Conservation (phyloP, 2,888 invertebrate genomes). For the Sarcophaga subvicina region DNA sequence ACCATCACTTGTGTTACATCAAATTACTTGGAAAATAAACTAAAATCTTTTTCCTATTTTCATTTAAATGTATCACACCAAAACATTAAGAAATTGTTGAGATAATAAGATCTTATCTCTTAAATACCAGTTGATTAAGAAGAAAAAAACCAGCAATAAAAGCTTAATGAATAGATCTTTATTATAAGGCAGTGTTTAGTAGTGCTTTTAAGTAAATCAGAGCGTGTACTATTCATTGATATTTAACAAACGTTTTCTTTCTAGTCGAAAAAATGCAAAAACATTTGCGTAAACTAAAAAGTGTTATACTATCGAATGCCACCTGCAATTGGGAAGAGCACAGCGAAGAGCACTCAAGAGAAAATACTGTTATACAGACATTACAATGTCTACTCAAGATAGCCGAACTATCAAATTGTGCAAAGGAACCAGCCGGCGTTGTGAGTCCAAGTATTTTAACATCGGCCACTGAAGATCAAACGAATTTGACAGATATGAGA, state of each 20-base stretch:
- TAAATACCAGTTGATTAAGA: not conserved
- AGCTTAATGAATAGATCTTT: conserved; percentile 11
- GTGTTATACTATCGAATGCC: conserved; percentile 77
- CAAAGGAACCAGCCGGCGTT: conserved; percentile 74
- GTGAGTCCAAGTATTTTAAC: conserved; percentile 64
- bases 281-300: conserved; percentile 78
- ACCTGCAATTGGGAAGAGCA: conserved; percentile 75
- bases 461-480: conserved; percentile 56
- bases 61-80: too few relatives aligned
- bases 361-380: conserved; percentile 78
- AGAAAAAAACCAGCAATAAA: not conserved
- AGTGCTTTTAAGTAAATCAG: not conserved
- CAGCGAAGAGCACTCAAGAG: conserved; percentile 76
- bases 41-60: not conserved
- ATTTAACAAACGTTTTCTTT: conserved; percentile 41
- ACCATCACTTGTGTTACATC: conserved; percentile 40
- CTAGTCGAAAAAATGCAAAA: conserved; percentile 80
- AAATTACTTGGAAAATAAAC: conserved; percentile 12
- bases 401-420: conserved; percentile 76
- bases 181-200: not conserved
- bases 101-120: conserved; percentile 54
- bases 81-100: not conserved
- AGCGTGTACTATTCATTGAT: conserved; percentile 37
- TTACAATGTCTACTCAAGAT: conserved; percentile 80
- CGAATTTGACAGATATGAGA: conserved; percentile 61